A percentile compares a stretch with the other conserved stretches of the same genome.
Evolutionary conservation across 53 echinoderm and acorn worm genomes (phyloP).

Genomic region (Hippasteria phrygiana): DNA sequence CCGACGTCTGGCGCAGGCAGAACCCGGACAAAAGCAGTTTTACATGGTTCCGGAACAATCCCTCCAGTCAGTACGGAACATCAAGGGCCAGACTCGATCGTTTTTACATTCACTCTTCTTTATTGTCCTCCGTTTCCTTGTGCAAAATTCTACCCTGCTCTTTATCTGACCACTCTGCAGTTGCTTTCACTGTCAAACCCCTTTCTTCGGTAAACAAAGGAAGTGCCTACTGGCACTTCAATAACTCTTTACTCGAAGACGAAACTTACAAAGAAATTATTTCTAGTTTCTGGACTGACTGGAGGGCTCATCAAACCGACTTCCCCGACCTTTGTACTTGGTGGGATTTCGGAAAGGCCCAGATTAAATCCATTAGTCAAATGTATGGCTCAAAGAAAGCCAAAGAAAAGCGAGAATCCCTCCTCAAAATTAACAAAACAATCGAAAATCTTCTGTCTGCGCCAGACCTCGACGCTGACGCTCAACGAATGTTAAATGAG

Average conservation of each 20-base stretch:
- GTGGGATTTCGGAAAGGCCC: slow-evolving; percentile 49
- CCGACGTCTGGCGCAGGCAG: slow-evolving; percentile 16
- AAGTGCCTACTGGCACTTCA: slow-evolving; percentile 36
- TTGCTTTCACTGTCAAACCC: too few relatives aligned
- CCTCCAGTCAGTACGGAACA: neutral
- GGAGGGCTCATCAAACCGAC: slow-evolving; percentile 19
- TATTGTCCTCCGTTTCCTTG: neutral
- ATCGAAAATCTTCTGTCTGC: slow-evolving; percentile 37
- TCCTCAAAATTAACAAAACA: neutral
- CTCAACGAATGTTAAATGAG: neutral
- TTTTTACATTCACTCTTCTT: neutral
- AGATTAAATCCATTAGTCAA: neutral
- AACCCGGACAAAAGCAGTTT: neutral
- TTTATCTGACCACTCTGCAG: slow-evolving; percentile 42
- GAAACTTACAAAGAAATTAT: slow-evolving; percentile 13
- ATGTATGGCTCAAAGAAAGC: neutral
- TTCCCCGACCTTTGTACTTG: slow-evolving; percentile 30
- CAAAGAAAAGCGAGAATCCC: neutral
- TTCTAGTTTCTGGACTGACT: slow-evolving; percentile 24
- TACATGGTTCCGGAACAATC: slow-evolving; percentile 18
- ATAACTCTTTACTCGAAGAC: slow-evolving; percentile 36
- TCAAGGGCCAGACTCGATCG: slow-evolving; percentile 16
- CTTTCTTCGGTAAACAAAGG: neutral
- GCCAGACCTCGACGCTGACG: neutral
- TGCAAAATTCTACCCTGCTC: slow-evolving; percentile 10